Percentiles rank a stretch among this genome's conserved stretches.
Conservation (phyloP, 1,140 invertebrate species). For the Araneus ventricosus region DNA sequence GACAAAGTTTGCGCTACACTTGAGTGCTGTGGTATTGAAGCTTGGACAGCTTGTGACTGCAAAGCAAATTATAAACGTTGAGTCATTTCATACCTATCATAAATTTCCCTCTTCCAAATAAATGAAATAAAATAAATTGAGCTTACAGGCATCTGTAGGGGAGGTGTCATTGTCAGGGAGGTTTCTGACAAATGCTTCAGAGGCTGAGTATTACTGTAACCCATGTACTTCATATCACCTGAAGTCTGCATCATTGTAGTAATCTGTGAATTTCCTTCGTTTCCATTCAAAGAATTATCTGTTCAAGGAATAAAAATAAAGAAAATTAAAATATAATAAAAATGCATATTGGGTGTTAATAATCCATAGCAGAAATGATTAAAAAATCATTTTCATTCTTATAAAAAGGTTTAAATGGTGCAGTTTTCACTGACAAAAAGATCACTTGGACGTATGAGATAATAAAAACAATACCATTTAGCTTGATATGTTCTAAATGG, state of each 20-base stretch:
- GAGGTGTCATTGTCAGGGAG: conserved; percentile 32
- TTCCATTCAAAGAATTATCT: conserved; percentile 69
- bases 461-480: too few species aligned
- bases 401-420: too few species aligned
- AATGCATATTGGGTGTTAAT: too few species aligned
- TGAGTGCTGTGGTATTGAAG: conserved; percentile 29
- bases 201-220: conserved; percentile 74
- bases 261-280: conserved; percentile 17
- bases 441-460: too few species aligned
- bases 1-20: conserved; percentile 36
- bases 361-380: too few species aligned
- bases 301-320: background rate
- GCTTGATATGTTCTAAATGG: too few species aligned
- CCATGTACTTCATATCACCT: conserved; percentile 71
- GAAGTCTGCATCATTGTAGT: conserved; percentile 66
- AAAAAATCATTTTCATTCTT: too few species aligned
- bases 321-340: background rate
- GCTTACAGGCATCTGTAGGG: conserved; percentile 59
- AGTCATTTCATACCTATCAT: background rate
- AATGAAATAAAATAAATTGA: background rate
- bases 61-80: background rate
- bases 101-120: background rate
- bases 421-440: too few species aligned
- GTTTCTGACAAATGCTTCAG: conserved; percentile 76
- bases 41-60: conserved; percentile 36